Conservation (phyloP, 2,888 invertebrate genomes). For the Sminthurides aquaticus region DNA sequence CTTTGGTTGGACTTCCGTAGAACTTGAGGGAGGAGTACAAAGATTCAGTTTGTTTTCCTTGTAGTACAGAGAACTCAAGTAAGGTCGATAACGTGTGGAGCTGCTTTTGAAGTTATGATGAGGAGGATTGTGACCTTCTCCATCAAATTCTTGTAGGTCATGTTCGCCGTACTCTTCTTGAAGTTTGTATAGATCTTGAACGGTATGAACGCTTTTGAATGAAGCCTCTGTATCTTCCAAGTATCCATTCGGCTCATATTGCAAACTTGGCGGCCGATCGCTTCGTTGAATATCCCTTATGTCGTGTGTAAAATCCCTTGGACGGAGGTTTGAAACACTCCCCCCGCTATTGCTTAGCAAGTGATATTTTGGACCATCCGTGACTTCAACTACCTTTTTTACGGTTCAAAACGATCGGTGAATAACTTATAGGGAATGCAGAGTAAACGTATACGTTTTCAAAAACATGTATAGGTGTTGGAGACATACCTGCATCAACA, state of each 20-base stretch:
- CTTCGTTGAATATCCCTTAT: no score
- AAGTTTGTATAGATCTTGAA: neutral
- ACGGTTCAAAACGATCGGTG: no score
- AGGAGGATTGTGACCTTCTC: neutral
- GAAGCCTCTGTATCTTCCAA: no score
- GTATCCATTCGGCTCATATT: no score
- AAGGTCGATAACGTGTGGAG: neutral
- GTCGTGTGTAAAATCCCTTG: no score
- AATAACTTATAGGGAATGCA: no score
- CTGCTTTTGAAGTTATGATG: neutral
- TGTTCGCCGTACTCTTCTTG: slow-evolving; percentile 14
- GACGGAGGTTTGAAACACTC: no score
- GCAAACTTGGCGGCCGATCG: no score
- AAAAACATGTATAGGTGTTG: no score
- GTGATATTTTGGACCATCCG: neutral
- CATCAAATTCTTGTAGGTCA: neutral
- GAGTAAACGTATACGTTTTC: no score
- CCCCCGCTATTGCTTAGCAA: no score
- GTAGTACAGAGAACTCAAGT: neutral
- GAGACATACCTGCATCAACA: slow-evolving; percentile 32
- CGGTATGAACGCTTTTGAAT: no score
- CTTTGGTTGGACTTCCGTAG: neutral
- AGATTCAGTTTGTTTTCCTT: neutral
- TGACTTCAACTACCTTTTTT: neutral
- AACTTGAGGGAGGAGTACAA: neutral